A percentile compares a stretch with the other conserved stretches of the same genome.
Evolutionary conservation across 2,797 vertebrate species (phyloP).

Genomic region (Tympanoctomys barrerae): DNA sequence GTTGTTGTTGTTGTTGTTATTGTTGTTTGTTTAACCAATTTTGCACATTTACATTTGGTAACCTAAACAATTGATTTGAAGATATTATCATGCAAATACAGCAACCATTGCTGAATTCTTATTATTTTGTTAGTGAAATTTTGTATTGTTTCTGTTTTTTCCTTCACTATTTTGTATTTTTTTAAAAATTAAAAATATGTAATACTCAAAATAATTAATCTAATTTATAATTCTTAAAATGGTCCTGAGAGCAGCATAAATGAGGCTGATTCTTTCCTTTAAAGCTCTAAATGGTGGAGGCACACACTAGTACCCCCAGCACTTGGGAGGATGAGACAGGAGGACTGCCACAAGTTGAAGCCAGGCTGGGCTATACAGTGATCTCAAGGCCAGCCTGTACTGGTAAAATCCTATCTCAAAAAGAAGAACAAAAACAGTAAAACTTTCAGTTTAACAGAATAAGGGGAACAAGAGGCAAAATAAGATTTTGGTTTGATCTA

Average conservation of each 20-base stretch:
- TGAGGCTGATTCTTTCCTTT: background rate
- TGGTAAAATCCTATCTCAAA: background rate
- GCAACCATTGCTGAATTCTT: no score
- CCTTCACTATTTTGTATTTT: no score
- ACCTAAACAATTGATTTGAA: no score
- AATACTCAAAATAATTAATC: background rate
- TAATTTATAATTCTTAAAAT: constrained; percentile 48
- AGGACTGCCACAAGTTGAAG: background rate
- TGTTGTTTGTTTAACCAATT: no score
- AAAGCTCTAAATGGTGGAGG: background rate
- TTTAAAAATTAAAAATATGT: background rate
- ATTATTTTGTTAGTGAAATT: no score
- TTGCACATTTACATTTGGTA: no score
- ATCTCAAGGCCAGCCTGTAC: background rate
- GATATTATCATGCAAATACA: no score
- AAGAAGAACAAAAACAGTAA: background rate
- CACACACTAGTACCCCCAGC: background rate
- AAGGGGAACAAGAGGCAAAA: background rate
- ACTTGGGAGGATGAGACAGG: background rate
- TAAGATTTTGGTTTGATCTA: background rate
- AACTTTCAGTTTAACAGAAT: background rate
- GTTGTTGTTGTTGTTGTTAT: no score
- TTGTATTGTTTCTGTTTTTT: no score
- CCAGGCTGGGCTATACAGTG: background rate
- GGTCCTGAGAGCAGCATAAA: constrained; percentile 7